phyloP scores from a whole-genome alignment of 2,113 vertebrate species.

The Morone saxatilis region DNA sequence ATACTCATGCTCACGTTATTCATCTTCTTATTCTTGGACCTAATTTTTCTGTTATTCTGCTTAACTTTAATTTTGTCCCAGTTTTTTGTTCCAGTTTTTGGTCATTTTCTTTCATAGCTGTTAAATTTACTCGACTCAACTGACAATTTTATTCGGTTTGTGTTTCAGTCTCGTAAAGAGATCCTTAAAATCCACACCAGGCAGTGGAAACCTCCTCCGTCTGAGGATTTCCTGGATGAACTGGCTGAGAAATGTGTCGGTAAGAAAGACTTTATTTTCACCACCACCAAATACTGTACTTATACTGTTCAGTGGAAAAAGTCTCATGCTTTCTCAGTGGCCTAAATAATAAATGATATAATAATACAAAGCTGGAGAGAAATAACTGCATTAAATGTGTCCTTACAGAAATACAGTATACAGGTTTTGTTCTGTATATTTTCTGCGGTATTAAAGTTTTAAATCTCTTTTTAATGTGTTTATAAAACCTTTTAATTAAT shows the following conservation, averaged over 20 bases:
- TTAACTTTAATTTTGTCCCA: background rate
- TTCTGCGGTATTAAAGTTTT: too few relatives aligned
- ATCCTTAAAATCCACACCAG: slow-evolving; percentile 92
- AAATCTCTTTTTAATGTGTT: too few relatives aligned
- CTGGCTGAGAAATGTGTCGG: slow-evolving; percentile 92
- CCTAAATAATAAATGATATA: too few relatives aligned
- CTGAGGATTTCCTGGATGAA: slow-evolving; percentile 89
- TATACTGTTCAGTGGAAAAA: background rate
- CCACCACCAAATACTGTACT: background rate
- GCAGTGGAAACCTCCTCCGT: slow-evolving; percentile 88
- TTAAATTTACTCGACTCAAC: background rate
- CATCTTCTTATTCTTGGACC: background rate
- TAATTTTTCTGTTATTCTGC: background rate
- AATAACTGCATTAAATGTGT: too few relatives aligned
- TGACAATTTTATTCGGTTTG: background rate
- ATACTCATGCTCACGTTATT: background rate
- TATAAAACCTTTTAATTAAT: too few relatives aligned
- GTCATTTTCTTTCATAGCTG: background rate
- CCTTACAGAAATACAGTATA: too few relatives aligned
- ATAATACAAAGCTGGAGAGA: too few relatives aligned
- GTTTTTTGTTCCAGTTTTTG: background rate
- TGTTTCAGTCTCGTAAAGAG: slow-evolving; percentile 89
- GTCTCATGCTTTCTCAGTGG: too few relatives aligned
- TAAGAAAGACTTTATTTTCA: slow-evolving; percentile 5
- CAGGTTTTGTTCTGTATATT: too few relatives aligned